phyloP scores from a whole-genome alignment of 1,140 invertebrate genomes.

The Leptoteleia sp. region DNA sequence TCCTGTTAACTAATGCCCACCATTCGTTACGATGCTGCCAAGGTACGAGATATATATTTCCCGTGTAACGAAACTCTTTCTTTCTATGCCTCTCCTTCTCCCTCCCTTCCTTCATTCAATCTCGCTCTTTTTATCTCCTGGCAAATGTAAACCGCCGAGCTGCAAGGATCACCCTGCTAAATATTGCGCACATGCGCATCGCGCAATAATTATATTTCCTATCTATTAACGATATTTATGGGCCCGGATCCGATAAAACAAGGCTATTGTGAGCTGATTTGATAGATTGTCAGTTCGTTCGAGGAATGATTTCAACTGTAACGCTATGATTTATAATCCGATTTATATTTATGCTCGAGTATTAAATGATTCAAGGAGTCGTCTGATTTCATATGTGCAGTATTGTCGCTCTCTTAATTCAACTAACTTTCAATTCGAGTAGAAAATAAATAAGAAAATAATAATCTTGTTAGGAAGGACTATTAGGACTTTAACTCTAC shows the following conservation, averaged over 20 bases:
- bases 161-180: conserved; percentile 58
- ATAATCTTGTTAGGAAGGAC: no score
- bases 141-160: conserved; percentile 63
- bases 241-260: conserved; percentile 3
- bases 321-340: no score
- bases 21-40: conserved; percentile 79
- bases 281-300: conserved; percentile 1
- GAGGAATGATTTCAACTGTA: background rate
- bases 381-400: no score
- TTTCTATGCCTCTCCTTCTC: conserved; percentile 46
- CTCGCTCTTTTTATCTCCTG: conserved; percentile 61
- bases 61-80: conserved; percentile 70
- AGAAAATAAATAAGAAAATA: no score
- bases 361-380: no score
- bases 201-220: conserved; percentile 39
- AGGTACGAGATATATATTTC: conserved; percentile 69
- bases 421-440: no score
- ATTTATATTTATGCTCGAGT: no score
- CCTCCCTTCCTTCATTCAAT: conserved; percentile 52
- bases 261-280: background rate
- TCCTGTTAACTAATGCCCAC: conserved; percentile 81
- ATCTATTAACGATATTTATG: conserved; percentile 36
- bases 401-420: no score
- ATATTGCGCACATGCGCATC: conserved; percentile 42
- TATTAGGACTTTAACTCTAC: no score